Percentiles rank a stretch among this genome's conserved stretches.
These are phyloP conservation scores for Lumbricus terrestris DNA, from an alignment of 2,888 invertebrate genomes.

Conservation along the genomic window DNA sequence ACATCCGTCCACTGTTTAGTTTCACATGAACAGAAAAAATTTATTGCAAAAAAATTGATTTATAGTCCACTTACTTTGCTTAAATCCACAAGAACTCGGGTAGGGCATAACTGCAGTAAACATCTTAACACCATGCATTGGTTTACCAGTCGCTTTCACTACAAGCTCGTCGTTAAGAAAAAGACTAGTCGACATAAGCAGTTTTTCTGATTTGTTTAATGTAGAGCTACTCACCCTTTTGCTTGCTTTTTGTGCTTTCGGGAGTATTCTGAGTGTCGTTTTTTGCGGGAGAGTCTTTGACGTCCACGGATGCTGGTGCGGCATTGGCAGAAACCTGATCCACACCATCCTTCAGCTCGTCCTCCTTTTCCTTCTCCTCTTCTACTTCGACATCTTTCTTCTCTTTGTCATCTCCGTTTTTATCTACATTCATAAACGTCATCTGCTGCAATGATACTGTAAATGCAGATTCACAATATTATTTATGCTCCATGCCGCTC, in stretches of 20 bases:
- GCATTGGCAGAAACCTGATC: neutral
- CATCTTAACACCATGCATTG: too few relatives aligned
- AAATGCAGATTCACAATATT: neutral
- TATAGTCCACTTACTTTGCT: neutral
- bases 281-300: neutral
- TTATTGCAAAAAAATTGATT: neutral
- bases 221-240: neutral
- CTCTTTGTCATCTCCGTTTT: neutral
- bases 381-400: neutral
- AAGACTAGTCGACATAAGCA: neutral
- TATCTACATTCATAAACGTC: neutral
- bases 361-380: neutral
- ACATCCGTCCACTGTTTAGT: neutral
- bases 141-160: too few relatives aligned
- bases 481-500: neutral
- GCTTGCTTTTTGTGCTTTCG: neutral
- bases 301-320: neutral
- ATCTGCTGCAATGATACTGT: neutral
- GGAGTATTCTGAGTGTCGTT: neutral
- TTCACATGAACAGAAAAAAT: neutral
- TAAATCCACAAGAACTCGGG: neutral
- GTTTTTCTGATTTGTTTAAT: too few relatives aligned
- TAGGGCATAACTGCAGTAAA: neutral
- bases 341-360: neutral
- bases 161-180: neutral